A percentile compares a stretch with the other conserved stretches of the same genome.
Evolutionary conservation across 2,888 invertebrate genomes (phyloP).

Genomic region (Slavum lentiscoides): DNA sequence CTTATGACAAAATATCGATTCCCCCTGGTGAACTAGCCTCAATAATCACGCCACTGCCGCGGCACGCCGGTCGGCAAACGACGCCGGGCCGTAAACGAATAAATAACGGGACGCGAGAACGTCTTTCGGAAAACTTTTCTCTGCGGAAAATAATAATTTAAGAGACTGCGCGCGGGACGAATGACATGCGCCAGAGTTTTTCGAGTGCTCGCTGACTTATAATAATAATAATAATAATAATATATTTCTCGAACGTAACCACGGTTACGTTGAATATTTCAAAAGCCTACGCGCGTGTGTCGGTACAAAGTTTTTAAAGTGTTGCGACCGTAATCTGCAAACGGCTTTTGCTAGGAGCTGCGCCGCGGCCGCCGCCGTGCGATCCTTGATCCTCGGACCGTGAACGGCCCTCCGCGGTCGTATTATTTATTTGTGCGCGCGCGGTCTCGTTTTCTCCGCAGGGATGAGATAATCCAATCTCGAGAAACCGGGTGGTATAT

Average conservation of each 20-base stretch:
- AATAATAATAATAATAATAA: not conserved
- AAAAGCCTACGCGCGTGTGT: conserved; percentile 3
- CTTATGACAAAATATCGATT: too few relatives aligned
- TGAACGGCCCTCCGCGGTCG: conserved; percentile 44
- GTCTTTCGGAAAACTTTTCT: not conserved
- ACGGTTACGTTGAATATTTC: conserved; percentile 32
- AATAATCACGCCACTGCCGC: too few relatives aligned
- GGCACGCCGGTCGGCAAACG: too few relatives aligned
- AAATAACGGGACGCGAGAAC: too few relatives aligned
- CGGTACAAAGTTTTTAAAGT: conserved; percentile 48
- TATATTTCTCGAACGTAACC: not conserved
- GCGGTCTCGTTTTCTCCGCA: conserved; percentile 29
- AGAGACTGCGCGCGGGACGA: too few relatives aligned
- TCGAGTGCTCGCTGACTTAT: not conserved
- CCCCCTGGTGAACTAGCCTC: too few relatives aligned
- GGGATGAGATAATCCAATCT: conserved; percentile 53
- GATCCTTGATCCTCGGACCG: conserved; percentile 53
- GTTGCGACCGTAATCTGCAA: conserved; percentile 47
- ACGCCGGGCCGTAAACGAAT: too few relatives aligned
- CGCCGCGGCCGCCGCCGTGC: not conserved
- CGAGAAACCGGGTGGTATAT: conserved; percentile 50
- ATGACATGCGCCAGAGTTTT: not conserved
- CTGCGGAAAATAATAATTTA: too few relatives aligned
- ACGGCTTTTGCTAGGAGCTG: conserved; percentile 20
- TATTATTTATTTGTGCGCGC: conserved; percentile 50